Evolutionary conservation across 2,113 vertebrate species (phyloP), one percentile per base, ranked within the genome.

Genomic region (Elanus axillaris): DNA sequence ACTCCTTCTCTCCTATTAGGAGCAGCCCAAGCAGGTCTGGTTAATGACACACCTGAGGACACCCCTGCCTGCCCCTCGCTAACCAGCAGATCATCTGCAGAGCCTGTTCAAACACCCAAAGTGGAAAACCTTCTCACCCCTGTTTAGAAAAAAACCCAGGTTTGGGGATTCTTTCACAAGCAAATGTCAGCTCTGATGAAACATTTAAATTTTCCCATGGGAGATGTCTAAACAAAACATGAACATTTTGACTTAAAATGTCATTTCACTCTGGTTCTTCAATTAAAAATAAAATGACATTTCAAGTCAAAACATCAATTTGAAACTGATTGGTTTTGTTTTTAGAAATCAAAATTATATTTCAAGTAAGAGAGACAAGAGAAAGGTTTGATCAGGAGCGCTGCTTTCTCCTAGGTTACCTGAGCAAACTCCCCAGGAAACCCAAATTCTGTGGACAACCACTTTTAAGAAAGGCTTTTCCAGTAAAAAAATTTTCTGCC

Each of bases 211-310:
- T 95, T 77, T 94, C 88, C 91, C 88, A 60, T 58, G 94, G 86
- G 95, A 96, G 91, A 91, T 8, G 77, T 92, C 94, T 90, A 94
- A 93, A 93, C 96, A 94, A 96, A 97, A 93, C 95, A 95, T 95
- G 94, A 95, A 94, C 94, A 95, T 96, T 97, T 96, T 96, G 96
- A 94, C 92, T 96, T 86, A 77, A 96, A 96, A 96, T 95, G 94
- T 96, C 93, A 92, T 81, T 96, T 96, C 94, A 23, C 71, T 94
- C 80, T 16, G 68, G 76, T 90, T 95, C 91, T 81, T 88, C 94
- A 94, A 92, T 95, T 94, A 96, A 96, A 97, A 96, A 94, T 86
- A 96, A 94, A 96, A 94, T 93, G 92, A 95, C 96, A 95, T 96
- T 96, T 96, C 96, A 90, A 96, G 90, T 95, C 92, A 92, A 96